Base-by-base conservation (phyloP, 2,888 invertebrate species). In the Clistopyga incitator region DNA sequence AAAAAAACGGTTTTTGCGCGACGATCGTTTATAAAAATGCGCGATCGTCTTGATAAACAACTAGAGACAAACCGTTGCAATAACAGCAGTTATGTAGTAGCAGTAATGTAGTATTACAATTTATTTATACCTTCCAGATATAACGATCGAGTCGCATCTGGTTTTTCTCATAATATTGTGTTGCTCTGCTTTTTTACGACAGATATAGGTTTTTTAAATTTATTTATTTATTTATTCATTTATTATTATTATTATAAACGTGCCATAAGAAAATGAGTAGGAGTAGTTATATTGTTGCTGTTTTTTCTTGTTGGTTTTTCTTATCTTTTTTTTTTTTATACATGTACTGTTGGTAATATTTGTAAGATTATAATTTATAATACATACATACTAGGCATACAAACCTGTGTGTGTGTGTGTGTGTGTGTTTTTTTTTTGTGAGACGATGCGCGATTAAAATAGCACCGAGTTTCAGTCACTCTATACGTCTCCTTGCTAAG, bases 181-280 rank as follows among this genome's bases (percentile, higher is more conserved):
- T 88, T 76, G 67, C 61, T 80, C 72, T 80, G 75, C 75, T 79
- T 34, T 72, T 72, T 77, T 67, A 77, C 77, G 67, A 80, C 83
- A 80, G 83, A 81, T 72, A 72, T 76, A 81, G 34, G 8, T 38
- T 38, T 56, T 56, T 54, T 52, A 3, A 1, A 38, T 29, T 29
- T 29, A 29, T 29, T 61, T 61, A 61, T 29, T 34, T 38, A 64
- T 38, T 42, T 8, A 38, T 64, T 18, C 20, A 20, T n/a, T 64
- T 38, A 61, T 84, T 82, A 85, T 90, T 91, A 91, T 92, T 87
- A 87, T 90, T 91, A 92, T 92, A 91, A 92, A 92, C 88, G 91
- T 93, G 92, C 90, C 92, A 92, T 93, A 92, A 92, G 92, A 93
- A 93, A 93, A 92, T 91, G 91, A 91, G 89, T 92, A 91, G 88